These are phyloP conservation scores for Thunnus thynnus DNA, from an alignment of 2,113 vertebrate genomes.

Conservation along the genomic window DNA sequence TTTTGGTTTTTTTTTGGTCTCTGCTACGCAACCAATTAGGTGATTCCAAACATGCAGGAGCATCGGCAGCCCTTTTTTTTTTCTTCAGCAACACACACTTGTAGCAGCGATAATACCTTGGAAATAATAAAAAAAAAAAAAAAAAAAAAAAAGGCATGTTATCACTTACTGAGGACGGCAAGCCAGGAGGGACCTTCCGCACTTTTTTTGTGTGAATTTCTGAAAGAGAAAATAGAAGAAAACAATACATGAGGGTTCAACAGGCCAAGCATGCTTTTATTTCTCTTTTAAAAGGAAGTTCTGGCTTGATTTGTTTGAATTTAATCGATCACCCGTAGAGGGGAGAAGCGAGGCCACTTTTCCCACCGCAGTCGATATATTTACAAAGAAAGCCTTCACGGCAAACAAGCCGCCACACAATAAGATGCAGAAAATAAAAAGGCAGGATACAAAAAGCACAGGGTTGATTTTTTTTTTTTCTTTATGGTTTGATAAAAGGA, in stretches of 20 bases:
- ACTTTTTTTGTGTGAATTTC: slow-evolving; percentile 97
- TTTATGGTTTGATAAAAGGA: slow-evolving; percentile 43
- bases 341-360: slow-evolving; percentile 39
- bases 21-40: slow-evolving; percentile 27
- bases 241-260: slow-evolving; percentile 50
- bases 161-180: slow-evolving; percentile 96
- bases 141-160: slow-evolving; percentile 18
- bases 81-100: not conserved
- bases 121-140: slow-evolving; percentile 3
- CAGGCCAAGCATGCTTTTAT: slow-evolving; percentile 28
- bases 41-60: slow-evolving; percentile 23
- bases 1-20: not conserved
- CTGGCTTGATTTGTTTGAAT: slow-evolving; percentile 41
- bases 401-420: slow-evolving; percentile 47
- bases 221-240: slow-evolving; percentile 79
- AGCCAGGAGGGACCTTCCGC: slow-evolving; percentile 95
- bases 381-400: slow-evolving; percentile 55
- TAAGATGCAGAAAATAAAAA: slow-evolving; percentile 44
- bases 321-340: slow-evolving; percentile 40
- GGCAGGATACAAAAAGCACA: slow-evolving; percentile 17
- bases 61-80: slow-evolving; percentile 18
- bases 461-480: slow-evolving; percentile 12
- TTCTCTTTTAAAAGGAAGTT: not conserved
- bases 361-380: slow-evolving; percentile 11
- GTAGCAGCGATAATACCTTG: not conserved